Evolutionary conservation across 2,797 vertebrate genomes (phyloP).

Genomic region (Melanotaenia nigrans): DNA sequence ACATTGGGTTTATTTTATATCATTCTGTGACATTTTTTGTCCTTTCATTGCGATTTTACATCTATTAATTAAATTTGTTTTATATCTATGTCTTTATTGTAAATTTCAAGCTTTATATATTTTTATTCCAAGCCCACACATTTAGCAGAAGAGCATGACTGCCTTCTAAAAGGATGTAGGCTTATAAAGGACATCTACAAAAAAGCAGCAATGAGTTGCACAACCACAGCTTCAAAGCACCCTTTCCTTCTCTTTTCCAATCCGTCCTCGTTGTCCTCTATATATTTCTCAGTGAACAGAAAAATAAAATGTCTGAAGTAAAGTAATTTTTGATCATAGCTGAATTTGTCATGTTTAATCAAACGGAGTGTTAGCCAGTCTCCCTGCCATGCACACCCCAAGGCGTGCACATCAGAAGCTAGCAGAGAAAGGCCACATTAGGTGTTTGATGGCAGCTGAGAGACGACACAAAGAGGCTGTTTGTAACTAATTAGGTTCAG

Average conservation of each 20-base stretch:
- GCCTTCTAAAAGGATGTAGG: slow-evolving; percentile 20
- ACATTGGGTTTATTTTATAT: not conserved
- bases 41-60: not conserved
- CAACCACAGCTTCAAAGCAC: slow-evolving; percentile 40
- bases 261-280: slow-evolving; percentile 39
- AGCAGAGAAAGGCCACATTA: slow-evolving; percentile 50
- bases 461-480: slow-evolving; percentile 54
- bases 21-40: not conserved
- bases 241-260: slow-evolving; percentile 17
- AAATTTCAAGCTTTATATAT: not conserved
- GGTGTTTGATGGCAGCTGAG: slow-evolving; percentile 60
- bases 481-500: slow-evolving; percentile 69
- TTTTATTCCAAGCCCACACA: slow-evolving; percentile 26
- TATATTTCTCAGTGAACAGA: slow-evolving; percentile 17
- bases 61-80: not conserved
- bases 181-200: slow-evolving; percentile 30
- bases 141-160: slow-evolving; percentile 15
- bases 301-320: slow-evolving; percentile 26
- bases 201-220: slow-evolving; percentile 23
- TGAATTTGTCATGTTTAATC: slow-evolving; percentile 56
- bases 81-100: not conserved
- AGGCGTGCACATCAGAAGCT: slow-evolving; percentile 53
- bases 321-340: slow-evolving; percentile 55
- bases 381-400: slow-evolving; percentile 28
- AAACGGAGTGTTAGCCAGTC: slow-evolving; percentile 49